Evolutionary conservation across 2,797 vertebrate species (phyloP).

Genomic region (Darevskia mixta): DNA sequence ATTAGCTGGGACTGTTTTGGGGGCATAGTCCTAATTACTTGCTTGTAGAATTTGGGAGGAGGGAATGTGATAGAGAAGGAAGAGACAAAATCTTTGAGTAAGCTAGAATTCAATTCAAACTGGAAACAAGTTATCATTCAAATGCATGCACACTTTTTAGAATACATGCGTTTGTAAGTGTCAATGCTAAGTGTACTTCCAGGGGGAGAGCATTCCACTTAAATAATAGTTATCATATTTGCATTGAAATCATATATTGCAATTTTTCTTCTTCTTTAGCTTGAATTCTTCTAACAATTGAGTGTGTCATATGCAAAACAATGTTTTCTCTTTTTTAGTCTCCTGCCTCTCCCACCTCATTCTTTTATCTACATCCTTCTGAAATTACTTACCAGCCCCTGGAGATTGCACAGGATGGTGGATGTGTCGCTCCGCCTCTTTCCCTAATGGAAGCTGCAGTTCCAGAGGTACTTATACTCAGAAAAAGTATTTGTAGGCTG

Average conservation of each 20-base stretch:
- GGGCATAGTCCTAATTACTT: background rate
- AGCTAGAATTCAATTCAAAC: background rate
- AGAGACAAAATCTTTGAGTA: background rate
- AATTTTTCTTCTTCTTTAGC: background rate
- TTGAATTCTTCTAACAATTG: background rate
- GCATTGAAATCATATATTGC: background rate
- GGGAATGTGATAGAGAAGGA: background rate
- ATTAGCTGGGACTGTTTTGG: background rate
- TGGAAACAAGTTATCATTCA: background rate
- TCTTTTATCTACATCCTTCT: constrained; percentile 79
- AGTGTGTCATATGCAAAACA: background rate
- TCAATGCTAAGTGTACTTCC: no score
- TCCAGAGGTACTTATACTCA: constrained; percentile 77
- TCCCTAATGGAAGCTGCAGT: constrained; percentile 78
- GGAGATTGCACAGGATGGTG: constrained; percentile 79
- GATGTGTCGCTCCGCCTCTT: constrained; percentile 72
- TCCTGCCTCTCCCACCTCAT: constrained; percentile 75
- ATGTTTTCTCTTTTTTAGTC: constrained; percentile 68
- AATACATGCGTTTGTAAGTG: no score
- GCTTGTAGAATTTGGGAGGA: background rate
- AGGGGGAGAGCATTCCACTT: background rate
- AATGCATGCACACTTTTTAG: background rate
- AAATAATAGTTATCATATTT: background rate
- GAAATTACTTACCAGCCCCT: constrained; percentile 81
- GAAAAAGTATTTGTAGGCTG: background rate